These are phyloP conservation scores for Actenoides hombroni DNA, from an alignment of 2,113 vertebrate species.

Conservation along the genomic window DNA sequence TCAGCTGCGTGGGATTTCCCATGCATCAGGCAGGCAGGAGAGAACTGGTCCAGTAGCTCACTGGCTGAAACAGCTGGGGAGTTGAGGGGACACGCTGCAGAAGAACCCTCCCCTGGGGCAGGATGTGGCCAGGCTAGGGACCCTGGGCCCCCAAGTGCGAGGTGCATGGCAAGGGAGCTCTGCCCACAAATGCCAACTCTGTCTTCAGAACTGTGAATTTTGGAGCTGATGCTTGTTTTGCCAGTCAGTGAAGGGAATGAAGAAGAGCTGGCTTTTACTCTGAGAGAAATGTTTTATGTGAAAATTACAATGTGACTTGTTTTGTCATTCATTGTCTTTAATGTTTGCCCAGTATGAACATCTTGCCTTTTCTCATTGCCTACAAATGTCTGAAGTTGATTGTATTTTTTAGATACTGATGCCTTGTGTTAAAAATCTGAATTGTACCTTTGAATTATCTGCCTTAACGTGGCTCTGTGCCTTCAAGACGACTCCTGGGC, in stretches of 20 bases:
- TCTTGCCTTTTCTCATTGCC: background rate
- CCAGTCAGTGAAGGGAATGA: background rate
- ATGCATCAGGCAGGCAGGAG: background rate
- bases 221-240: background rate
- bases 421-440: constrained; percentile 40
- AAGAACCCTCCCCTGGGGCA: background rate
- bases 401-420: background rate
- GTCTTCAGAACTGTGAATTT: background rate
- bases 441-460: constrained; percentile 21
- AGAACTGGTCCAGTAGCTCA: background rate
- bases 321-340: background rate
- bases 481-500: background rate
- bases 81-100: background rate
- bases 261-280: background rate
- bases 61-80: background rate
- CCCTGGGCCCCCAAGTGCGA: rapidly evolving
- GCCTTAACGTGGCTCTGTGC: constrained; percentile 58
- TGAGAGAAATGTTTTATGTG: background rate
- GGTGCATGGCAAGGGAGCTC: background rate
- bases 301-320: background rate
- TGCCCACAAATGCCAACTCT: background rate
- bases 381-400: background rate
- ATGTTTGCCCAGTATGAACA: background rate
- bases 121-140: background rate
- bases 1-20: background rate